Conservation (phyloP, 1,140 invertebrate genomes). For the Brachionus asplanchnoidis region DNA sequence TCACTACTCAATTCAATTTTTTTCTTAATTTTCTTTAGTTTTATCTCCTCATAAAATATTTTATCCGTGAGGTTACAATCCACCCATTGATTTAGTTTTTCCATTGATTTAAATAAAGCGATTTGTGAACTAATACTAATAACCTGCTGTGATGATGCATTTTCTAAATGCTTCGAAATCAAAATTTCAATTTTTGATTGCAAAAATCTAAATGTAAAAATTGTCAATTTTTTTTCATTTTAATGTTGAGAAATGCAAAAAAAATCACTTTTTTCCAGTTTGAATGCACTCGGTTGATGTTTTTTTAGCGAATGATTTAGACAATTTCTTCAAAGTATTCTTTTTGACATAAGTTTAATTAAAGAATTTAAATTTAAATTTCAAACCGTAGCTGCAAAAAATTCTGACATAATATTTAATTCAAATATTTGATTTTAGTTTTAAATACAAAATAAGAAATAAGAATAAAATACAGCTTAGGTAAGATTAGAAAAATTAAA, state of each 20-base stretch:
- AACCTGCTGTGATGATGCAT: background rate
- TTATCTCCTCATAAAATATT: slow-evolving; percentile 32
- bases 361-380: too few relatives aligned
- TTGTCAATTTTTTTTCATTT: background rate
- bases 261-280: background rate
- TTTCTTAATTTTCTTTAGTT: slow-evolving; percentile 21
- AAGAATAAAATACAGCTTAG: background rate
- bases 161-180: background rate
- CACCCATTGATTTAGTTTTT: slow-evolving; percentile 37
- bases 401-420: background rate
- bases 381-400: background rate
- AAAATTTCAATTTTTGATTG: slow-evolving; percentile 19
- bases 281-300: background rate
- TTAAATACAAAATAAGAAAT: too few relatives aligned
- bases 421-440: background rate
- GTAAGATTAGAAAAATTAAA: background rate
- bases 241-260: background rate
- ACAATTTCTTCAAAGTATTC: background rate
- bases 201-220: background rate
- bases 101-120: slow-evolving; percentile 8
- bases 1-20: background rate
- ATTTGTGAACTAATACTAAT: slow-evolving; percentile 2
- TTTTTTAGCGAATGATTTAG: background rate
- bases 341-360: background rate
- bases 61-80: background rate